phyloP scores from a whole-genome alignment of 1,140 invertebrate species.

The Cylas formicarius region DNA sequence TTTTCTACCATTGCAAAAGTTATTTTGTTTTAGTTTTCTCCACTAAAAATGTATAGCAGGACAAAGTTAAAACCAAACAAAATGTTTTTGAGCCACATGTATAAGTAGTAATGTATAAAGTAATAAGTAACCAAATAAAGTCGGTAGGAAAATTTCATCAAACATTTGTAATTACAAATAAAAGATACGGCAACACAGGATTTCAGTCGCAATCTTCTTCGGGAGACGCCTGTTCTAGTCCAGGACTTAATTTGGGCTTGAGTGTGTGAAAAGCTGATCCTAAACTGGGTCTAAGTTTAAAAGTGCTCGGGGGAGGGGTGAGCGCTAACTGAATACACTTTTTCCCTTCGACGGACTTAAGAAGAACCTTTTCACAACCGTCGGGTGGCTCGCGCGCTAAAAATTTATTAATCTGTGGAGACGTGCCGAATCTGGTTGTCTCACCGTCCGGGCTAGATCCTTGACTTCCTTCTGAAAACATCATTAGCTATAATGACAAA shows the following conservation, averaged over 20 bases:
- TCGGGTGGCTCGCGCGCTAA: slow-evolving; percentile 78
- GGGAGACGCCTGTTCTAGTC: slow-evolving; percentile 31
- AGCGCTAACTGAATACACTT: slow-evolving; percentile 53
- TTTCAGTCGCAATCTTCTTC: no score
- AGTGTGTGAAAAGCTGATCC: slow-evolving; percentile 76
- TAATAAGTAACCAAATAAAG: no score
- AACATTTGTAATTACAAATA: no score
- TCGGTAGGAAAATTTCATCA: no score
- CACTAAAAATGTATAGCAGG: no score
- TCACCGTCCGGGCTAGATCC: slow-evolving; percentile 55
- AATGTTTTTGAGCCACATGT: no score
- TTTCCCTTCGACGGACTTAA: slow-evolving; percentile 34
- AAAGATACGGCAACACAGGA: no score
- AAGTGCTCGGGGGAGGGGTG: slow-evolving; percentile 42
- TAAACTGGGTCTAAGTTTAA: slow-evolving; percentile 71
- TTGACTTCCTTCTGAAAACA: slow-evolving; percentile 45
- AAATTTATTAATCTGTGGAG: slow-evolving; percentile 66
- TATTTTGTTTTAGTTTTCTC: no score
- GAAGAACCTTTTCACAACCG: slow-evolving; percentile 62
- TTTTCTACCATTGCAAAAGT: no score
- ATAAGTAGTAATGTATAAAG: no score
- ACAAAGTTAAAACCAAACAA: no score
- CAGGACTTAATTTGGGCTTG: slow-evolving; percentile 51
- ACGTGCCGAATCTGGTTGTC: slow-evolving; percentile 52
- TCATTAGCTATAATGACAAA: not conserved